These are phyloP conservation scores for Marasmarcha lunaedactyla DNA, from an alignment of 2,888 invertebrate species.

Conservation along the genomic window DNA sequence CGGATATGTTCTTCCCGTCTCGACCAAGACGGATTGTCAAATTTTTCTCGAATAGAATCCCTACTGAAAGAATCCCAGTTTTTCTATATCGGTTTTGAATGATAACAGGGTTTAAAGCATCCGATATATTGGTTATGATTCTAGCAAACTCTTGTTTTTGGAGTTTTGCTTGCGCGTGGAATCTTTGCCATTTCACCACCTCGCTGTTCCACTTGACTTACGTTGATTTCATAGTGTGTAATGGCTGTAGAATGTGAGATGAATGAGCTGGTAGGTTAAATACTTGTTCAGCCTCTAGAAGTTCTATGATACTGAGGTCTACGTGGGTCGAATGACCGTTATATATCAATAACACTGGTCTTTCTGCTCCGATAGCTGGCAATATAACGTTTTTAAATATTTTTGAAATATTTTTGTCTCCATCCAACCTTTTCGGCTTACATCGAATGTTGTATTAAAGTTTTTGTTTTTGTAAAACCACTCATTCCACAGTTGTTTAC, in stretches of 20 bases:
- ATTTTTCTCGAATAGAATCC: no score
- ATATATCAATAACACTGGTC: no score
- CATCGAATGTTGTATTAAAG: constrained; percentile 4
- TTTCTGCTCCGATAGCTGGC: constrained; percentile 9
- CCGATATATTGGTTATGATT: constrained; percentile 8
- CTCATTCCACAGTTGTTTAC: constrained; percentile 4
- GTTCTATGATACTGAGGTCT: no score
- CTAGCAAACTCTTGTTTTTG: constrained; percentile 6
- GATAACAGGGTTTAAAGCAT: constrained; percentile 2
- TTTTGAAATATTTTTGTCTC: constrained; percentile 20
- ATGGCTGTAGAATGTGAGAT: no score
- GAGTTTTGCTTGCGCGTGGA: constrained; percentile 6
- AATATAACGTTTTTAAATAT: constrained; percentile 18
- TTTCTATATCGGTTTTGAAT: constrained; percentile 7
- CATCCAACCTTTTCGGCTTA: constrained; percentile 11
- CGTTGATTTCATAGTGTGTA: background rate
- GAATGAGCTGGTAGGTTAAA: no score
- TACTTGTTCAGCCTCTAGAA: no score
- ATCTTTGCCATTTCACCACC: constrained; percentile 7
- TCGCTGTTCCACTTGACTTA: constrained; percentile 12
- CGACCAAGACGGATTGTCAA: no score
- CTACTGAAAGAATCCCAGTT: no score
- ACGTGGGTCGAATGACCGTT: no score
- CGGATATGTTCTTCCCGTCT: no score
- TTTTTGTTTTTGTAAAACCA: constrained; percentile 4